Conservation (phyloP, 2,113 vertebrate species). For the Aspidoscelis tigris region DNA sequence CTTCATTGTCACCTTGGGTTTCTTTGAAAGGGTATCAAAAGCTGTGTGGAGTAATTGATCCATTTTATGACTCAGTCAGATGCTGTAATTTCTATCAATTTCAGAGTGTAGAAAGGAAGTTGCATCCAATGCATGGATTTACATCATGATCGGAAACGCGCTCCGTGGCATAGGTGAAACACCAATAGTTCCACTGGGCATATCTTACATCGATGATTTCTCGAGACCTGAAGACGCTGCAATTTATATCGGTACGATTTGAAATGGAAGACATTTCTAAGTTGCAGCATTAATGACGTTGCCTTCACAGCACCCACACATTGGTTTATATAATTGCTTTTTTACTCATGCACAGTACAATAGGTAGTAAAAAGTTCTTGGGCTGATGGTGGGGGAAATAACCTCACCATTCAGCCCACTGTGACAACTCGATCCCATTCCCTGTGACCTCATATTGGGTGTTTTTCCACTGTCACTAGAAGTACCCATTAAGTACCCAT, state of each 20-base stretch:
- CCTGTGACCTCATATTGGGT: too few relatives aligned
- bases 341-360: too few relatives aligned
- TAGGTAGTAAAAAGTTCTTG: too few relatives aligned
- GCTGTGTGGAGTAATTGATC: not conserved
- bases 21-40: not conserved
- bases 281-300: too few relatives aligned
- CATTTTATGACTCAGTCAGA: too few relatives aligned
- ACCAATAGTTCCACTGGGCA: slow-evolving; percentile 86
- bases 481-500: too few relatives aligned
- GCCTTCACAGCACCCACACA: too few relatives aligned
- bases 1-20: not conserved
- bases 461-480: too few relatives aligned
- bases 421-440: too few relatives aligned
- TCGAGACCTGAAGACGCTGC: slow-evolving; percentile 85
- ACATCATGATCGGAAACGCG: slow-evolving; percentile 88
- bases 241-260: slow-evolving; percentile 86
- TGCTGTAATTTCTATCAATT: not conserved
- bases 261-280: not conserved
- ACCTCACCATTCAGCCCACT: too few relatives aligned
- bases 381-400: too few relatives aligned
- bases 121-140: slow-evolving; percentile 87
- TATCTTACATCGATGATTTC: slow-evolving; percentile 94
- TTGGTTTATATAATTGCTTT: too few relatives aligned
- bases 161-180: slow-evolving; percentile 92
- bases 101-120: slow-evolving; percentile 80